phyloP scores from a whole-genome alignment of 1,140 invertebrate species.

The Lysiphlebus fabarum region DNA sequence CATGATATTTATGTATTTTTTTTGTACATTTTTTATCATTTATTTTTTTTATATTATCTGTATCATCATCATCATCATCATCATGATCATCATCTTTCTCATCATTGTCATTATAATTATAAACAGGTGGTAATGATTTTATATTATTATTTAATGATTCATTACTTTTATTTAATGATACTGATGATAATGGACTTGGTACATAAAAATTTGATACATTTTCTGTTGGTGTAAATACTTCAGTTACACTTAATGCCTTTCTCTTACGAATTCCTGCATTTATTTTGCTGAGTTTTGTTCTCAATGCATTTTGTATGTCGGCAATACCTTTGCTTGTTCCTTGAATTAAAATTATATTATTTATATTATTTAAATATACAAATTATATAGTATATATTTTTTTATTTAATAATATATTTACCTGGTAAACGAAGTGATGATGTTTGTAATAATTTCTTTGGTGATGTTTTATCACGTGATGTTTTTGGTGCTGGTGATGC shows the following conservation, averaged over 20 bases:
- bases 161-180: conserved; percentile 34
- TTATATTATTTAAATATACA: background rate
- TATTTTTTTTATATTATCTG: conserved; percentile 30
- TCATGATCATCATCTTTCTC: no score
- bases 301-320: conserved; percentile 62
- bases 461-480: conserved; percentile 36
- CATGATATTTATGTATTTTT: conserved; percentile 15
- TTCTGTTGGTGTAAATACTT: conserved; percentile 57
- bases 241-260: conserved; percentile 65
- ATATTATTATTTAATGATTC: conserved; percentile 14
- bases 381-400: no score
- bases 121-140: conserved; percentile 1
- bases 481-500: conserved; percentile 47
- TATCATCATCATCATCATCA: conserved; percentile 26
- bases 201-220: conserved; percentile 64
- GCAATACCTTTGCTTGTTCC: conserved; percentile 44
- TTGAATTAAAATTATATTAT: background rate
- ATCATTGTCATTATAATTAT: conserved; percentile 28
- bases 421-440: conserved; percentile 63
- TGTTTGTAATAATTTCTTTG: conserved; percentile 59
- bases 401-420: conserved; percentile 17
- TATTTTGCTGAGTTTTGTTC: conserved; percentile 64
- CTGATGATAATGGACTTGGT: conserved; percentile 57
- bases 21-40: background rate
- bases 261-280: conserved; percentile 64